Evolutionary conservation across 35 echinoderm and acorn worm species (phyloP), one percentile per base, ranked within the genome.

Genomic region (Apostichopus parvimensis): DNA sequence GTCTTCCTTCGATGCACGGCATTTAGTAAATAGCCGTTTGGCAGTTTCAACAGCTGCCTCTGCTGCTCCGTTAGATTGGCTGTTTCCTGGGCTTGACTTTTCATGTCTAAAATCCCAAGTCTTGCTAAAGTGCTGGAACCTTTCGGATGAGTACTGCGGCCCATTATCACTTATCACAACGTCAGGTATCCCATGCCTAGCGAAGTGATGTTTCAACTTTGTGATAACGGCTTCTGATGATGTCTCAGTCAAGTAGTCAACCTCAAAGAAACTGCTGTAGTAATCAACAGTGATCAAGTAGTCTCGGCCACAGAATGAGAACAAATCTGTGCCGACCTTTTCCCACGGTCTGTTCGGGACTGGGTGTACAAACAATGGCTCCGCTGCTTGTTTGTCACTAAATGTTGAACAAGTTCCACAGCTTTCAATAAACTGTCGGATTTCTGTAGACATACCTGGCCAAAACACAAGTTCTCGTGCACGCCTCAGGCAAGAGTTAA

Each of bases 381-480:
- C 91, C 0, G 26, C 7, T 5, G 64, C 26, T n/a, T 77, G 92
- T 20, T 88, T 88, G 61, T 86, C 20, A 26, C 70, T 86, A 26
- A 10, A 92, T 1, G 83, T 78, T 61, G 53, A 15, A 87, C 95
- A 97, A 64, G 75, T 91, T 25, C 87, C 91, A 87, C 95, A 97
- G 57, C 84, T 89, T 54, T 86, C 78, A 12, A 94, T 90, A 54
- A 91, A 97, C 25, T 91, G 79, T 58, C 79, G 76, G 18, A 97
- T 93, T 61, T 97, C 56, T 5, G 45, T 23, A n/a, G 77, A 93
- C 93, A 97, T 93, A 11, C 79, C 79, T 17, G 93, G 93, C 93
- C 93, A 97, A 57, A 92, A 94, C 15, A 96, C 20, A 15, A 85
- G 90, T 82, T 94, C 89, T 77, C 91, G 56, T 22, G 92, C 95